Percentiles rank a stretch among this genome's conserved stretches.
Evolutionary conservation across 2,797 vertebrate genomes (phyloP).

Genomic region (Podarcis lilfordi): DNA sequence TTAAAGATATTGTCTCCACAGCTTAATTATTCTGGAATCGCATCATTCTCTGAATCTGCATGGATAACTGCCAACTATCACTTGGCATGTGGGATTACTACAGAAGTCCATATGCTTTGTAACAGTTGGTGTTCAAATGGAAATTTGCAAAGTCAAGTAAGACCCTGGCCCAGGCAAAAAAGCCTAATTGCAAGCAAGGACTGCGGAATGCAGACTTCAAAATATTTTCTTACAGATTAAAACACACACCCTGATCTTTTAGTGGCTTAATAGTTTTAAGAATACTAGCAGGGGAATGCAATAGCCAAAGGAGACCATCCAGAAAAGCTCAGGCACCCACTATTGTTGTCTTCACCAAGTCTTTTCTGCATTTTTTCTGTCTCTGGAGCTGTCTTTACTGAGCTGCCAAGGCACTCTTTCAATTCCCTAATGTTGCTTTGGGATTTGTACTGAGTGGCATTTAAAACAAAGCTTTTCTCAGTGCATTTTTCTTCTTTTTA

Average conservation of each 20-base stretch:
- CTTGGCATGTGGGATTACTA: slow-evolving; percentile 63
- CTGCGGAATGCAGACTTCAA: slow-evolving; percentile 49
- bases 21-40: slow-evolving; percentile 38
- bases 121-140: slow-evolving; percentile 71
- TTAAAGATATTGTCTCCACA: slow-evolving; percentile 45
- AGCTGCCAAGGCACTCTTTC: not conserved
- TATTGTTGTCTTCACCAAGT: not conserved
- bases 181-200: slow-evolving; percentile 62
- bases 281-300: slow-evolving; percentile 1
- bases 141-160: slow-evolving; percentile 72
- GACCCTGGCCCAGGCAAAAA: slow-evolving; percentile 52
- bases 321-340: not conserved
- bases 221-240: slow-evolving; percentile 38
- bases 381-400: not conserved
- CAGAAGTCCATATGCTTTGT: slow-evolving; percentile 69
- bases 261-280: slow-evolving; percentile 26
- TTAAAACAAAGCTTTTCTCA: not conserved
- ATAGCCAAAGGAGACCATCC: not conserved
- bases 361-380: not conserved
- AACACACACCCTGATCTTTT: slow-evolving; percentile 12
- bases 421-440: not conserved
- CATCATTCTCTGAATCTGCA: slow-evolving; percentile 58
- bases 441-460: not conserved
- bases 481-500: not conserved
- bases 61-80: slow-evolving; percentile 60